These are phyloP conservation scores for Lasius platythorax DNA, from an alignment of 2,888 invertebrate species.

Conservation along the genomic window DNA sequence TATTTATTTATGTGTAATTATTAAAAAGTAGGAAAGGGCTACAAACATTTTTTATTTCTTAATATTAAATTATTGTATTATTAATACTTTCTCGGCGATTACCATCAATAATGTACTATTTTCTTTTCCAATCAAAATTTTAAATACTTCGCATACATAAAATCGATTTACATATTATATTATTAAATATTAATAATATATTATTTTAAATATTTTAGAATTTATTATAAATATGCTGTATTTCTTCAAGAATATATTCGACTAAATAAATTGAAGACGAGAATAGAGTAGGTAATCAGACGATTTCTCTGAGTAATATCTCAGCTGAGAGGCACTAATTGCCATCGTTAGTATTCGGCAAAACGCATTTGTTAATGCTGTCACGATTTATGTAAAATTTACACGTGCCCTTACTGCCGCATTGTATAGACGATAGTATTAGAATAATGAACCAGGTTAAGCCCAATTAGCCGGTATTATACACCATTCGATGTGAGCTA, in stretches of 20 bases:
- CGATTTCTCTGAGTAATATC: constrained; percentile 10
- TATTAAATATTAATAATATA: neutral
- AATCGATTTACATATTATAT: neutral
- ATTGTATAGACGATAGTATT: constrained; percentile 36
- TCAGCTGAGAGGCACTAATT: constrained; percentile 2
- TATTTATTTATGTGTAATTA: neutral
- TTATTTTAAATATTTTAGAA: neutral
- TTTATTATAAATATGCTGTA: constrained; percentile 4
- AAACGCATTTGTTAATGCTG: constrained; percentile 24
- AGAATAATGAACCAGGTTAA: constrained; percentile 47
- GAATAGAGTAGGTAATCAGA: neutral
- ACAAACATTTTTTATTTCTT: neutral
- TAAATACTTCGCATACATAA: neutral
- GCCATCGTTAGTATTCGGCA: constrained; percentile 20
- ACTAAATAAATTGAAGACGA: neutral
- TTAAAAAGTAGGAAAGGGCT: neutral
- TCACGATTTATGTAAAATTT: constrained; percentile 50
- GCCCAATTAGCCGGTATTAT: constrained; percentile 52
- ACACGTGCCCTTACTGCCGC: constrained; percentile 9
- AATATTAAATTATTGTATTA: neutral
- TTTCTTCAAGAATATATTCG: neutral
- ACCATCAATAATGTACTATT: neutral
- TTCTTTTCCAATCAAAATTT: neutral
- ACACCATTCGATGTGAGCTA: constrained; percentile 37
- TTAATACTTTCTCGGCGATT: neutral